Base-by-base conservation (phyloP, 2,888 invertebrate genomes). In the Fragum fragum region DNA sequence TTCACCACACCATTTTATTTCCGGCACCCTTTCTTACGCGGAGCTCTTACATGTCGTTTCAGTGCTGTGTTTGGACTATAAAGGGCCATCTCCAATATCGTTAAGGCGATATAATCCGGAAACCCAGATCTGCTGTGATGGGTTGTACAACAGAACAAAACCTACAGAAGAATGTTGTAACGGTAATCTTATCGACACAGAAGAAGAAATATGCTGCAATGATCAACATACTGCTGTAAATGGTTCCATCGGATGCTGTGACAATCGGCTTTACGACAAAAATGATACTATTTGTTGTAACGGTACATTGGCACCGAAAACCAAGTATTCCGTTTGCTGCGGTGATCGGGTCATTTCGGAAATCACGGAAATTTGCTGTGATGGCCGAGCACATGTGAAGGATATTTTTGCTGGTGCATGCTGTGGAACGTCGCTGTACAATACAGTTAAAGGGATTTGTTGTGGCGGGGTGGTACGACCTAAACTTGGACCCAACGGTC, bases 91-190 rank as follows among this genome's bases (percentile, higher is more conserved):
- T 14, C n/a, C 29, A 1, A 1, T 32, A 16, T 16, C n/a, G 2
- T 18, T 63, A 32, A 66, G 26, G 29, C n/a, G 18, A 6, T 77
- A 73, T n/a, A 39, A 77, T 23, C 57, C 55, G 16, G 1, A 23
- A 9, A 23, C 23, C 6, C 55, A 73, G 11, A 68, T 71, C 1
- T 77, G 77, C 39, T 77, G 77, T 47, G 73, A 73, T 11, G 77
- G 77, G 14, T 26, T 23, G 1, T 42, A 66, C 14, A 39, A 57
- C 11, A 7, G 36, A 29, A 73, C 66, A 0, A 55, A 39, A 11
- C 28, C 29, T 1, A 52, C 21, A 21, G 29, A 63, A 6, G 14
- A 16, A n/a, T 77, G 77, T 21, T 77, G 77, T 23, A 52, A 68
- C 11, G 36, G 57, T 7, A 0, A 68, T 5, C 23, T 42, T 14